Base-by-base conservation (phyloP, 2,797 vertebrate species). In the Melanotaenia pygmaea region DNA sequence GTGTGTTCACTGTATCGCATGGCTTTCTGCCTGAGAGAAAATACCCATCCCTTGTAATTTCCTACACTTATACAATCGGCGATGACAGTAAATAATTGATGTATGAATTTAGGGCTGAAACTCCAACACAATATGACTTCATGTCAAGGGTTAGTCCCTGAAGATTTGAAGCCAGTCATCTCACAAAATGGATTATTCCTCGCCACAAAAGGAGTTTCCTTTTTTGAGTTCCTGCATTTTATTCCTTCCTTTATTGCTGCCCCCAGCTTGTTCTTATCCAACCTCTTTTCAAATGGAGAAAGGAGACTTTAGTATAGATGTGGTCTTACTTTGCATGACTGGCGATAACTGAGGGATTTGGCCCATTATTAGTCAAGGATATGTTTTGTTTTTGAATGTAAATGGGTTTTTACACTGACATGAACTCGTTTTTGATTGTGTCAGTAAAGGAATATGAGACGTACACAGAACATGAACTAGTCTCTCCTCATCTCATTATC, bases 1-100 rank as follows among this genome's bases (percentile, higher is more conserved):
- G 93, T 94, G 94, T 95, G 95, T 96, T 94, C 85, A 93, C 94
- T 97, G 96, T 97, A 97, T 98, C 97, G 96, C 96, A 96, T 97
- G 28, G 97, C 95, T 97, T 97, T 98, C 97, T 98, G 97, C 97
- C 97, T 96, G 96, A 97, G 97, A 99, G 97, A 97, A 98, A 98
- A 98, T 96, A 97, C 94, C 95, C 95, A 80, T 95, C 95, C 94
- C 93, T 96, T 89, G 95, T 98, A 98, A 99, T 99, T 99, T 99
- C 97, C 97, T 97, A 98, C 97, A 96, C 96, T 99, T 99, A 98
- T 96, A 99, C 96, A 95, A 98, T 96, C 94, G 94, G 86, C 94
- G 90, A 94, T 92, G 95, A 94, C 93, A 93, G 95, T 99, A 97
- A 99, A 99, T 99, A 98, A 99, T 99, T 99, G 96, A 99, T 99